Percentiles rank a stretch among this genome's conserved stretches.
Evolutionary conservation across 1,140 invertebrate species (phyloP).

Genomic region (Aporrectodea caliginosa): DNA sequence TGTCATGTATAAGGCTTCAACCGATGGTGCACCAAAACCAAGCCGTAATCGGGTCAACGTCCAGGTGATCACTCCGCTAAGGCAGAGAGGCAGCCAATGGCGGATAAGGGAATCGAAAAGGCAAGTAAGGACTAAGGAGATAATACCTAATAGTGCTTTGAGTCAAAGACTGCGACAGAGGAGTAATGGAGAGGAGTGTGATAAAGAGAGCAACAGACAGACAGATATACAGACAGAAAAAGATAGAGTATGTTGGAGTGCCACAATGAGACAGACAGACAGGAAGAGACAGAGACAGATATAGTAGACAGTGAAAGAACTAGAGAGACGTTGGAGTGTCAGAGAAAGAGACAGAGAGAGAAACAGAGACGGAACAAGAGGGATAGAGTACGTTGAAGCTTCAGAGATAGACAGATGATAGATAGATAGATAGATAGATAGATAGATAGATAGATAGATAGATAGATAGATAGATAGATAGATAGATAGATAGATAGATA

Average conservation of each 20-base stretch:
- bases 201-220: too few species aligned
- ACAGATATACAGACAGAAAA: too few species aligned
- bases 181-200: too few species aligned
- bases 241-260: too few species aligned
- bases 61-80: too few species aligned
- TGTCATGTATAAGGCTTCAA: too few species aligned
- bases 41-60: neutral
- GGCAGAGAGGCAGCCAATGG: too few species aligned
- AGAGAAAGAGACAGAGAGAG: too few species aligned
- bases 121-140: neutral
- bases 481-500: slow-evolving; percentile 1
- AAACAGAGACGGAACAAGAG: too few species aligned
- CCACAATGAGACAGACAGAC: neutral
- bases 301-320: neutral
- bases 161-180: too few species aligned
- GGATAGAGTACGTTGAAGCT: too few species aligned
- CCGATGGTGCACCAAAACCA: too few species aligned
- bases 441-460: slow-evolving; percentile 6
- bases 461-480: slow-evolving; percentile 1
- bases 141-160: neutral
- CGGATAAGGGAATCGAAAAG: neutral
- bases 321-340: neutral
- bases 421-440: neutral
- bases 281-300: neutral
- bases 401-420: neutral